phyloP scores from a whole-genome alignment of 1,140 invertebrate genomes.

The Microplitis demolitor region DNA sequence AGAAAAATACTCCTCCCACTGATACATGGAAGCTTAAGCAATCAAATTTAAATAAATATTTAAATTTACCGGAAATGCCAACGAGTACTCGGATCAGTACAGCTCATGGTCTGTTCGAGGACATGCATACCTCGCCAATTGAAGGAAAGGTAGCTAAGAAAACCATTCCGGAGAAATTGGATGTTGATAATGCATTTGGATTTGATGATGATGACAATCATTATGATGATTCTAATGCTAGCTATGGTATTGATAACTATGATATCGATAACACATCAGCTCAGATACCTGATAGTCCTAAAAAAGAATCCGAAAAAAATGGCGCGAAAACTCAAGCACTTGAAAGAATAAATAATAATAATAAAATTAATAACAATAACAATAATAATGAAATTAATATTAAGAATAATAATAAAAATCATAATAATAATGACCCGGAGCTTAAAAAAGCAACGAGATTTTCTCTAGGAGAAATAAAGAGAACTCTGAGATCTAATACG shows the following conservation, averaged over 20 bases:
- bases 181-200: constrained; percentile 43
- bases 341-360: background rate
- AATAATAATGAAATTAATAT: background rate
- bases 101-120: constrained; percentile 44
- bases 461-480: constrained; percentile 35
- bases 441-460: constrained; percentile 25
- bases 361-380: background rate
- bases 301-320: background rate
- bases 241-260: constrained; percentile 12
- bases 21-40: constrained; percentile 34
- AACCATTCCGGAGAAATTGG: background rate
- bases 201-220: constrained; percentile 36
- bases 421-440: constrained; percentile 21
- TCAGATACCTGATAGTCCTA: background rate
- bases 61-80: constrained; percentile 44
- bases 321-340: no score
- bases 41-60: constrained; percentile 45
- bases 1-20: constrained; percentile 1
- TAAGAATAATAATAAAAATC: constrained; percentile 13
- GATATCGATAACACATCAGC: background rate
- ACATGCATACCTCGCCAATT: constrained; percentile 38
- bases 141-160: constrained; percentile 25
- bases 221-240: background rate
- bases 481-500: constrained; percentile 24
- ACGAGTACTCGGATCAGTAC: constrained; percentile 38